Evolutionary conservation across 2,888 invertebrate species (phyloP).

Genomic region (Drosophila cracens): DNA sequence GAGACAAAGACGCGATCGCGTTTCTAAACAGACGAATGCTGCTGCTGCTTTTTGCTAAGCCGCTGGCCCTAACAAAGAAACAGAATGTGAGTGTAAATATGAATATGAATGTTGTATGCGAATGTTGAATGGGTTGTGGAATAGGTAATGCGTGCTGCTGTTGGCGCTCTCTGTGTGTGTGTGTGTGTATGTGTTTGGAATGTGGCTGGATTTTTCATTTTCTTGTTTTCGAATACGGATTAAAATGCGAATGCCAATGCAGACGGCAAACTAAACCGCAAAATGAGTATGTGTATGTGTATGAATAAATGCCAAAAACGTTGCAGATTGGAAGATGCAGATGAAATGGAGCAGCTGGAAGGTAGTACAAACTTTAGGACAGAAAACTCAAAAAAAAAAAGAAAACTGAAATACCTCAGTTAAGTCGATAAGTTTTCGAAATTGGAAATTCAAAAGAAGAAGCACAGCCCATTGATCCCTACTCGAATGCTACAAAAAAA

Average conservation of each 20-base stretch:
- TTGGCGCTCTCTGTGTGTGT: not conserved
- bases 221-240: not conserved
- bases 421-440: not conserved
- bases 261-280: not conserved
- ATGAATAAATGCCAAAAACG: not conserved
- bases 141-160: not conserved
- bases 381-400: not conserved
- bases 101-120: not conserved
- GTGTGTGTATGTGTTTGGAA: slow-evolving; percentile 2
- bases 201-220: slow-evolving; percentile 20
- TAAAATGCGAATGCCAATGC: slow-evolving; percentile 6
- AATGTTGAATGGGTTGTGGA: slow-evolving; percentile 14
- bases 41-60: slow-evolving; percentile 21
- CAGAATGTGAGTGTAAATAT: slow-evolving; percentile 3
- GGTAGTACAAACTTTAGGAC: not conserved
- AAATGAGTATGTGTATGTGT: not conserved
- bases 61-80: slow-evolving; percentile 29
- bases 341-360: not conserved
- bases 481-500: not conserved
- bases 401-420: not conserved
- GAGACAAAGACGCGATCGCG: slow-evolving; percentile 42
- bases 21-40: slow-evolving; percentile 41
- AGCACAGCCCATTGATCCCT: not conserved
- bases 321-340: not conserved
- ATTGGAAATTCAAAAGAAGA: not conserved